Evolutionary conservation across 1,140 invertebrate species (phyloP), one percentile per base, ranked within the genome.

Genomic region (Magallana ariakensis): DNA sequence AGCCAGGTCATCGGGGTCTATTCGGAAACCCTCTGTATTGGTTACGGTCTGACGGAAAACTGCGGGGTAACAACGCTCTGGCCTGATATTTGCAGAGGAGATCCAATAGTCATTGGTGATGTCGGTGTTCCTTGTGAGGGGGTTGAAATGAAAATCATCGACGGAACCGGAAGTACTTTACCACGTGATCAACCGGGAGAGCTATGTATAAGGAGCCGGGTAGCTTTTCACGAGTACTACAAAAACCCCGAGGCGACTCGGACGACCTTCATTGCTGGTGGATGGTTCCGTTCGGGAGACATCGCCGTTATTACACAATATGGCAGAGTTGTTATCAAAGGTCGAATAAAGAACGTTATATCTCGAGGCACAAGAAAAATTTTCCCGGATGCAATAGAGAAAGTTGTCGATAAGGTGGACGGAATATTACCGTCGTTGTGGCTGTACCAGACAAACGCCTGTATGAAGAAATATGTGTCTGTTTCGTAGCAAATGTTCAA

Each of bases 221-320:
- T 33, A 16, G 15, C 56, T 10, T 85, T 80, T 16, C 19, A 85
- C 8, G 84, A 62, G 1, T 85, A 85, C 54, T 85, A 55, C 46
- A 85, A 19, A 33, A 53, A 75, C 15, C n/a, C 53, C 1, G 84
- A 85, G 16, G 13, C 80, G n/a, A 87, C 55, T 9, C 8, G n/a
- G 26, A 19, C 55, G 15, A n/a, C 26, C 9, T 85, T 80, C 13
- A 46, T 75, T 11, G 11, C 16, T 9, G 84, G 75, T 4, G 56
- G 16, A 13, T 87, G 86, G 86, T 83, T 87, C n/a, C 57, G 54
- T 6, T 83, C 81, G 19, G 86, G 86, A 9, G 86, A 87, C 54
- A 83, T 57, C 8, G 86, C 81, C 9, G 0, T 60, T 4, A 80
- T 87, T 16, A 75, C 13, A 9, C 15, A 19, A 15, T 6, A 87